Conservation (phyloP, 2,113 vertebrate species). For the Chiloscyllium plagiosum region DNA sequence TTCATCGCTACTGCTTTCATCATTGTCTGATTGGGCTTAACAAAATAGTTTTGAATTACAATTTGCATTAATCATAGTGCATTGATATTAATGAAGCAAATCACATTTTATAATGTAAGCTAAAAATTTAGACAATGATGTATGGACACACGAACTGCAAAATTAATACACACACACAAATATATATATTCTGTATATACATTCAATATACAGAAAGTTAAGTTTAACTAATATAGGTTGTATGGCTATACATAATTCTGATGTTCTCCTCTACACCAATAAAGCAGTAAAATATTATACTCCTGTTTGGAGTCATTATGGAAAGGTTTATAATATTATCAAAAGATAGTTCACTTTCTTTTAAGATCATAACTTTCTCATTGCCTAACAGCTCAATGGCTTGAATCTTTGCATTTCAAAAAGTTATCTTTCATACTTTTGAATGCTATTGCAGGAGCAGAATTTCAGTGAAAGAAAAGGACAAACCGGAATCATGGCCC, state of each 20-base stretch:
- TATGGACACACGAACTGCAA: neutral
- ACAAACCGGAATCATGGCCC: no score
- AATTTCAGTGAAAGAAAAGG: no score
- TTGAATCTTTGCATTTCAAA: no score
- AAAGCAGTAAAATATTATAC: neutral
- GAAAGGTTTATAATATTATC: neutral
- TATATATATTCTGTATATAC: neutral
- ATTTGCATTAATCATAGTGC: neutral
- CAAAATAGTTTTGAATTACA: neutral
- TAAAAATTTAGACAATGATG: neutral
- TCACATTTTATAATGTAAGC: neutral
- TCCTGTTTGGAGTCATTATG: neutral
- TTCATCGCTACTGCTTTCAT: constrained; percentile 46
- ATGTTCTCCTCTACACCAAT: neutral
- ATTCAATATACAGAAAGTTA: neutral
- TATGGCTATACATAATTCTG: neutral
- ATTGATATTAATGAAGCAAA: neutral
- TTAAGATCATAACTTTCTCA: neutral
- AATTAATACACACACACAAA: neutral
- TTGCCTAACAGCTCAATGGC: no score
- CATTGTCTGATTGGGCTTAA: constrained; percentile 40
- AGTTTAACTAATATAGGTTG: neutral
- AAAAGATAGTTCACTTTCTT: neutral
- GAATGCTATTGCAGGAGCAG: no score
- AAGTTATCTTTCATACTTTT: no score